A percentile compares a stretch with the other conserved stretches of the same genome.
Evolutionary conservation across 2,888 invertebrate genomes (phyloP).

Genomic region (Leucoma salicis): DNA sequence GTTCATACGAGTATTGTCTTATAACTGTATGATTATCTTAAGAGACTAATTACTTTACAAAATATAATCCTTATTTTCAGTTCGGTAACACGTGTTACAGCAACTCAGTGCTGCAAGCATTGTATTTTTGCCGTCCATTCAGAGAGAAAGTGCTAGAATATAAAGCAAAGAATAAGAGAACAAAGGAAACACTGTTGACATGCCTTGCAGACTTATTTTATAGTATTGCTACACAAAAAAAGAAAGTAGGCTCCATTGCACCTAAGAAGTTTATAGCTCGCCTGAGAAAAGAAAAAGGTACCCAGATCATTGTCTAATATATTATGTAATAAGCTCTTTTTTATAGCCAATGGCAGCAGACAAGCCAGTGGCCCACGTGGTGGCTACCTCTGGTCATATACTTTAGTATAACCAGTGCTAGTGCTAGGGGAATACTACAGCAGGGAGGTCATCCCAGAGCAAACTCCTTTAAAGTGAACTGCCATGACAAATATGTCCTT

Average conservation of each 20-base stretch:
- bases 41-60: too few relatives aligned
- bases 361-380: too few relatives aligned
- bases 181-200: slow-evolving; percentile 98
- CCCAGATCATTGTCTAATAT: slow-evolving; percentile 12
- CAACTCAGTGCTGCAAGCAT: slow-evolving; percentile 99
- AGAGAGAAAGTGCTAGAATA: slow-evolving; percentile 99
- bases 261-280: slow-evolving; percentile 99
- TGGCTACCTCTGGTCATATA: too few relatives aligned
- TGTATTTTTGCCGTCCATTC: slow-evolving; percentile 99
- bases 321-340: too few relatives aligned
- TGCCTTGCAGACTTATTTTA: slow-evolving; percentile 99
- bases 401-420: too few relatives aligned
- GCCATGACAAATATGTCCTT: too few relatives aligned
- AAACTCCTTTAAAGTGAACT: too few relatives aligned
- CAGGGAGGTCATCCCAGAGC: too few relatives aligned
- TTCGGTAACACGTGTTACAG: slow-evolving; percentile 99
- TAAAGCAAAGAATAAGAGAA: slow-evolving; percentile 96
- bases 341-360: too few relatives aligned
- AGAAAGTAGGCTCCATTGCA: slow-evolving; percentile 99
- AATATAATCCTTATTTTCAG: slow-evolving; percentile 78
- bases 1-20: too few relatives aligned
- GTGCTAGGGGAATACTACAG: too few relatives aligned
- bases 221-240: slow-evolving; percentile 99
- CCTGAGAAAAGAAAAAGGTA: slow-evolving; percentile 99
- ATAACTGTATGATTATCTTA: too few relatives aligned